Evolutionary conservation across 2,888 invertebrate species (phyloP).

Genomic region (Antheraea yamamai): DNA sequence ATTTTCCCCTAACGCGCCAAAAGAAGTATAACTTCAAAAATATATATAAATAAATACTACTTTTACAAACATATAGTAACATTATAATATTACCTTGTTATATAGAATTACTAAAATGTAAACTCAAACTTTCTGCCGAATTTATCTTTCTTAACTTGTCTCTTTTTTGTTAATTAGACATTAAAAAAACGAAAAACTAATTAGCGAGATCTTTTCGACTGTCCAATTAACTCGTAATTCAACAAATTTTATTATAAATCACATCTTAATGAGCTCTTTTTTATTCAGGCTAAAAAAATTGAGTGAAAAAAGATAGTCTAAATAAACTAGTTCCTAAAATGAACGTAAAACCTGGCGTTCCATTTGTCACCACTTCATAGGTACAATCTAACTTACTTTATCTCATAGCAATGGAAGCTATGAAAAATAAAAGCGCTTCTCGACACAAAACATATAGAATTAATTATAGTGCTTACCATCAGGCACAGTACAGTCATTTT

Average conservation of each 20-base stretch:
- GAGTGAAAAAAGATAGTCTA: neutral
- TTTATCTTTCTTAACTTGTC: neutral
- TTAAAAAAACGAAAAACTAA: conserved; percentile 9
- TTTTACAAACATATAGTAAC: no score
- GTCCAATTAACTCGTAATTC: conserved; percentile 1
- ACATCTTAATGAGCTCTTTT: neutral
- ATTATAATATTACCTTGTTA: no score
- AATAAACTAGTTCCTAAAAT: conserved; percentile 8
- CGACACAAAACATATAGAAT: neutral
- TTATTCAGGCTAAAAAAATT: neutral
- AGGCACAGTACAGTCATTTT: no score
- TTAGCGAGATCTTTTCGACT: neutral
- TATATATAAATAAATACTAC: no score
- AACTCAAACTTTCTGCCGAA: neutral
- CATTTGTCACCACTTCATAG: conserved; percentile 17
- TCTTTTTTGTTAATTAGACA: conserved; percentile 3
- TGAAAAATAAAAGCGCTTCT: conserved; percentile 20
- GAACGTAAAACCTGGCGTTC: conserved; percentile 16
- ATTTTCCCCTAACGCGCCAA: no score
- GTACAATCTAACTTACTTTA: conserved; percentile 8
- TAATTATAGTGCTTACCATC: no score
- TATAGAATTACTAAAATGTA: neutral
- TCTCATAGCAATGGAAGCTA: conserved; percentile 18
- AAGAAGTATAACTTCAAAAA: no score
- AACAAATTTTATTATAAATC: conserved; percentile 11